Evolutionary conservation across 2,113 vertebrate species (phyloP), one percentile per base, ranked within the genome.

Genomic region (Salvelinus namaycush): DNA sequence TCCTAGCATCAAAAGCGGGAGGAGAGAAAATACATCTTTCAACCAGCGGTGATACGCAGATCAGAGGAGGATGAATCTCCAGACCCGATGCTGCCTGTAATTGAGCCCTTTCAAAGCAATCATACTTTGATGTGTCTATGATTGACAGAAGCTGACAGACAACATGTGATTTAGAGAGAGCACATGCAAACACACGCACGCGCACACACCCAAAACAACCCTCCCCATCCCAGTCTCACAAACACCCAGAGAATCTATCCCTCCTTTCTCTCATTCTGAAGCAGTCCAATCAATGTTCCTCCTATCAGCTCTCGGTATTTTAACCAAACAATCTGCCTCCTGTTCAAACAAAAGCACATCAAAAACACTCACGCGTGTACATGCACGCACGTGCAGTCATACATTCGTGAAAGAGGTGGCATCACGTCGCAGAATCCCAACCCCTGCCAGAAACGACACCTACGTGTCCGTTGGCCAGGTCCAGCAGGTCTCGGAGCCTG

Each of bases 391-490:
- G 77, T 5, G 16, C 26, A 3, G 4, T 20, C 70, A 48, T 18
- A 34, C 9, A 44, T 44, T 44, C 9, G 9, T 12, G 39, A 44
- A 44, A 44, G 9, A 44, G 39, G 9, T 44, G 39, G 39, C 39
- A 44, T 44, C 39, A 44, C 39, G 9, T 44, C 8, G 0, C 39
- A 9, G 39, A 44, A 44, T 44, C 2, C 39, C 9, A 44, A 44
- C 8, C 39, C 39, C 68, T 27, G 74, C 60, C 62, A 72, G 31
- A 78, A 29, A 68, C 6, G 74, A 27, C 83, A 95, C 97, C 93
- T 90, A 98, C 97, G 0, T 97, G 97, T 86, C 97, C 96, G 0
- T 99, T 98, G 87, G 96, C 95, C 44, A 96, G 54, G 68, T 98
- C 97, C 2, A 98, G 94, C 82, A 99, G 91, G 90, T 99, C 98